A percentile compares a stretch with the other conserved stretches of the same genome.
These are phyloP conservation scores for Drosophila nigritarsus DNA, from an alignment of 2,888 invertebrate species.

Conservation along the genomic window DNA sequence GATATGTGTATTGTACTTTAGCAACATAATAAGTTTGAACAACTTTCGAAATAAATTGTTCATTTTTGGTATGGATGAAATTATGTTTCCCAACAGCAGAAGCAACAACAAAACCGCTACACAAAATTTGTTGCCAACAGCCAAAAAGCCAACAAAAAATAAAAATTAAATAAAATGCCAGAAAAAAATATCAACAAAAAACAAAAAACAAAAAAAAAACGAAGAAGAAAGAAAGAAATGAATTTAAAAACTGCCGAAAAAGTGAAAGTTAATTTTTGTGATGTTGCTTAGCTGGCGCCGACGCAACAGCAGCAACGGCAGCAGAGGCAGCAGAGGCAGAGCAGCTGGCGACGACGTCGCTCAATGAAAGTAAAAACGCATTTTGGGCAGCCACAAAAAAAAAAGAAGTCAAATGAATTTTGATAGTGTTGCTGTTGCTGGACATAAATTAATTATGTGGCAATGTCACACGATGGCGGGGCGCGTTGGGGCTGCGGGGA, in stretches of 20 bases:
- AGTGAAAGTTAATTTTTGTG: constrained; percentile 84
- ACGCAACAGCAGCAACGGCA: constrained; percentile 36
- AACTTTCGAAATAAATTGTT: constrained; percentile 52
- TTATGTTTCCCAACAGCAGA: constrained; percentile 49
- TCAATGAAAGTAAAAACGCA: constrained; percentile 83
- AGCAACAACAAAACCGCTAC: constrained; percentile 19
- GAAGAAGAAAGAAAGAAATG: constrained; percentile 74
- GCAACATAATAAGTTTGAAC: constrained; percentile 20
- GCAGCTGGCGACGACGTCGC: constrained; percentile 43
- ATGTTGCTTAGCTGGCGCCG: constrained; percentile 70
- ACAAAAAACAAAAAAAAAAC: constrained; percentile 24
- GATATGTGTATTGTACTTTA: not conserved
- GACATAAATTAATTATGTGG: constrained; percentile 69
- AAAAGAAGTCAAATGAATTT: constrained; percentile 56
- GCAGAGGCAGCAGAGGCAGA: constrained; percentile 2
- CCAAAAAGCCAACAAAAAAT: constrained; percentile 43
- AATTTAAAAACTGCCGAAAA: constrained; percentile 84
- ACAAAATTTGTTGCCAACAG: constrained; percentile 50
- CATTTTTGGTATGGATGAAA: constrained; percentile 55
- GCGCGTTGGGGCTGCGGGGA: not conserved
- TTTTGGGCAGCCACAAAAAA: constrained; percentile 53
- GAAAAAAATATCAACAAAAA: constrained; percentile 50
- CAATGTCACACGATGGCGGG: constrained; percentile 55
- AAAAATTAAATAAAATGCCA: constrained; percentile 48
- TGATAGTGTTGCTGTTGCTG: constrained; percentile 47